Percentiles rank a stretch among this genome's conserved stretches.
Evolutionary conservation across 2,888 invertebrate genomes (phyloP).

Genomic region (Trissolcus japonicus): DNA sequence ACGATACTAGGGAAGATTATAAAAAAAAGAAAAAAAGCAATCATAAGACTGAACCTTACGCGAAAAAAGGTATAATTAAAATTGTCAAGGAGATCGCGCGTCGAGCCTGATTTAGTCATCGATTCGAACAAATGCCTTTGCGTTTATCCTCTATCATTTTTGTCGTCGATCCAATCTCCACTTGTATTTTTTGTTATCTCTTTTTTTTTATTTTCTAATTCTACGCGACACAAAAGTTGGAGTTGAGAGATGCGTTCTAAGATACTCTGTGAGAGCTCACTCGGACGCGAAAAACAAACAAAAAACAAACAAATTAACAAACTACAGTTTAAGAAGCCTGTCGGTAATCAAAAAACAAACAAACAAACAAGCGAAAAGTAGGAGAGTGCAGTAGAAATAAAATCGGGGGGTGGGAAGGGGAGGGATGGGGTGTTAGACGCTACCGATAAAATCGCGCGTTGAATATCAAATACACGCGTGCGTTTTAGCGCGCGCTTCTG

Average conservation of each 20-base stretch:
- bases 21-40: slow-evolving; percentile 60
- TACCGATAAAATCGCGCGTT: slow-evolving; percentile 56
- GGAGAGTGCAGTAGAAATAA: neutral
- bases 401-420: neutral
- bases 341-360: slow-evolving; percentile 66
- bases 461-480: slow-evolving; percentile 66
- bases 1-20: slow-evolving; percentile 54
- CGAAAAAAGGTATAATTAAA: slow-evolving; percentile 60
- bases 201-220: too few species aligned
- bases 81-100: slow-evolving; percentile 60
- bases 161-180: neutral
- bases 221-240: neutral
- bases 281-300: slow-evolving; percentile 61
- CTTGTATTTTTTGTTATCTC: too few species aligned
- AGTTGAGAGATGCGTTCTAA: slow-evolving; percentile 57
- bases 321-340: slow-evolving; percentile 64
- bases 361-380: slow-evolving; percentile 1
- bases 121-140: slow-evolving; percentile 15
- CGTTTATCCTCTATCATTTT: neutral
- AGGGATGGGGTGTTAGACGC: slow-evolving; percentile 10
- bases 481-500: slow-evolving; percentile 65
- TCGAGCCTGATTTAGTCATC: slow-evolving; percentile 20
- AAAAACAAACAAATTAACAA: slow-evolving; percentile 55
- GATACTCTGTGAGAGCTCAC: slow-evolving; percentile 63
- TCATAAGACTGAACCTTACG: slow-evolving; percentile 74